Evolutionary conservation across 1,140 invertebrate species (phyloP).

Genomic region (Apis cerana): DNA sequence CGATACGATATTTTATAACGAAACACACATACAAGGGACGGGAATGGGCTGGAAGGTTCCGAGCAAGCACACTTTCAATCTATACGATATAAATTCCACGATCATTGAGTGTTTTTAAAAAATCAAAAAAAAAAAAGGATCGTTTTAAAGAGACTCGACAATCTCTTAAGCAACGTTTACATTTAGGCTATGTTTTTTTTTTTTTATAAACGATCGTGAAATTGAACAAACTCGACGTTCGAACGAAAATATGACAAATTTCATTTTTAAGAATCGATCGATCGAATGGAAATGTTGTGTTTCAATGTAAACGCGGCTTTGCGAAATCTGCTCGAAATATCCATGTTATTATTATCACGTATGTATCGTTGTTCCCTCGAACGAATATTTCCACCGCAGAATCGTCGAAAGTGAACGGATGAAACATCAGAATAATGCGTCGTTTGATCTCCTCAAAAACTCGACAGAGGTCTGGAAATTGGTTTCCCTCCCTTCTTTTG

Average conservation of each 20-base stretch:
- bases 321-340: not conserved
- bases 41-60: constrained; percentile 32
- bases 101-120: not conserved
- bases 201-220: too few relatives aligned
- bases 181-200: too few relatives aligned
- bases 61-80: constrained; percentile 33
- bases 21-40: constrained; percentile 37
- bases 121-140: not conserved
- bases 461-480: not conserved
- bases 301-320: too few relatives aligned
- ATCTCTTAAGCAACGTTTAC: too few relatives aligned
- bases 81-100: constrained; percentile 8
- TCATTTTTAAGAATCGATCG: too few relatives aligned
- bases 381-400: not conserved
- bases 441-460: not conserved
- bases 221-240: too few relatives aligned
- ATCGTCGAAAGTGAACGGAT: not conserved
- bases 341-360: constrained; percentile 7
- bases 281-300: too few relatives aligned
- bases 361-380: constrained; percentile 28
- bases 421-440: not conserved
- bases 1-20: constrained; percentile 8
- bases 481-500: not conserved
- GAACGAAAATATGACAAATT: too few relatives aligned
- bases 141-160: too few relatives aligned